Base-by-base conservation (phyloP, 2,113 vertebrate genomes). In the Brachypodius melanocephalos region DNA sequence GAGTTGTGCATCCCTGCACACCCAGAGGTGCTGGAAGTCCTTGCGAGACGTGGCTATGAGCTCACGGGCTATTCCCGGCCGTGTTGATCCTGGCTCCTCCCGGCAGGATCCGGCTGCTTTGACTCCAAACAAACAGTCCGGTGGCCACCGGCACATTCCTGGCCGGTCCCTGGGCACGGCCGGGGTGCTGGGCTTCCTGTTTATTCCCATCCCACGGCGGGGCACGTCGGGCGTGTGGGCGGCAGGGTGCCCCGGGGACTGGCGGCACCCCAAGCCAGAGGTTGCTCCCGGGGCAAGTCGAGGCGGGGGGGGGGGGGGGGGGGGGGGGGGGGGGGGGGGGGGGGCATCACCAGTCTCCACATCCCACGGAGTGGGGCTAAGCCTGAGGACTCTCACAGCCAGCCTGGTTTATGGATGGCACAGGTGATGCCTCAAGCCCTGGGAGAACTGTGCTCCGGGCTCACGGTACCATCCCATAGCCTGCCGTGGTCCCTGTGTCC, bases 111-210 rank as follows among this genome's bases (percentile, higher is more conserved):
- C 92, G 93, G 93, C 92, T 96, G 92, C 91, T 96, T 91, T 9
- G 55, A 80, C 66, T 92, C 92, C 95, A 96, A 92, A 93, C 96
- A 97, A 97, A 97, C 95, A 97, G 85, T 52, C 71, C 31, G 4
- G 91, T 94, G 69, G 97, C 96, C 94, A 96, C 96, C 38, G 45
- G 82, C 95, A 95, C 96, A 96, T 96, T 97, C 96, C 93, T 97
- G 90, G 68, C 79, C 21, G 16, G 81, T 24, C 91, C 38, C 68
- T 92, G 96, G 88, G 89, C 90, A 93, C 85, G 43, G 74, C 12
- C 40, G n/a, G 62, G 73, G 85, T 69, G 62, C 75, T 42, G 36
- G 89, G 79, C 74, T 97, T 97, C 97, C 97, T 97, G 97, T 97
- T 97, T 97, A 93, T 79, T 69, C 82, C 28, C 17, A 0, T 78